These are phyloP conservation scores for Subacronicta megacephala DNA, from an alignment of 2,888 invertebrate genomes.

Conservation along the genomic window DNA sequence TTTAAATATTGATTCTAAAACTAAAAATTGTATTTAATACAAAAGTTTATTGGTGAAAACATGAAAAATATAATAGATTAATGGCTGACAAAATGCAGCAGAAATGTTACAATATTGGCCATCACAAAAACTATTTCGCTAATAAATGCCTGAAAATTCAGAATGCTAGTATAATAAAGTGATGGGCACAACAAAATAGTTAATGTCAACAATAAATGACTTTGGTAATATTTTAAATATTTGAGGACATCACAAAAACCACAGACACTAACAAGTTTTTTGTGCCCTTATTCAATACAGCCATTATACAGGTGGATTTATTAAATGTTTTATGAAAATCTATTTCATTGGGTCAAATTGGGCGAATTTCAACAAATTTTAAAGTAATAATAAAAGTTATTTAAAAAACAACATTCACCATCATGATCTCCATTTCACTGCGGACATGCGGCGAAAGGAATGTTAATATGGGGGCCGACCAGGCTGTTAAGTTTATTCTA, in stretches of 20 bases:
- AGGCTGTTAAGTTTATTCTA: constrained; percentile 75
- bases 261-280: constrained; percentile 88
- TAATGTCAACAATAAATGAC: constrained; percentile 83
- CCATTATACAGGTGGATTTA: constrained; percentile 78
- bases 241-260: constrained; percentile 83
- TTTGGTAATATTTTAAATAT: constrained; percentile 80
- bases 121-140: constrained; percentile 87
- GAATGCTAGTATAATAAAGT: constrained; percentile 80
- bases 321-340: constrained; percentile 72
- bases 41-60: constrained; percentile 90
- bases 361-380: constrained; percentile 81
- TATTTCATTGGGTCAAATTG: constrained; percentile 75
- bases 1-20: constrained; percentile 89
- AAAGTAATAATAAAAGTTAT: constrained; percentile 79
- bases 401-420: constrained; percentile 83
- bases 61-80: constrained; percentile 90
- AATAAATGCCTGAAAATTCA: constrained; percentile 89
- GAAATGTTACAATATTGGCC: constrained; percentile 89
- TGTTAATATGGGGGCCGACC: constrained; percentile 88
- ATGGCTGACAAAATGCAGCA: constrained; percentile 90
- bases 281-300: constrained; percentile 87
- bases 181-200: constrained; percentile 88
- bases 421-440: constrained; percentile 87
- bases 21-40: constrained; percentile 90
- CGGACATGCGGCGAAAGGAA: constrained; percentile 88